These are phyloP conservation scores for Cheirogaleus medius DNA, from an alignment of 2,113 vertebrate species.

Conservation along the genomic window DNA sequence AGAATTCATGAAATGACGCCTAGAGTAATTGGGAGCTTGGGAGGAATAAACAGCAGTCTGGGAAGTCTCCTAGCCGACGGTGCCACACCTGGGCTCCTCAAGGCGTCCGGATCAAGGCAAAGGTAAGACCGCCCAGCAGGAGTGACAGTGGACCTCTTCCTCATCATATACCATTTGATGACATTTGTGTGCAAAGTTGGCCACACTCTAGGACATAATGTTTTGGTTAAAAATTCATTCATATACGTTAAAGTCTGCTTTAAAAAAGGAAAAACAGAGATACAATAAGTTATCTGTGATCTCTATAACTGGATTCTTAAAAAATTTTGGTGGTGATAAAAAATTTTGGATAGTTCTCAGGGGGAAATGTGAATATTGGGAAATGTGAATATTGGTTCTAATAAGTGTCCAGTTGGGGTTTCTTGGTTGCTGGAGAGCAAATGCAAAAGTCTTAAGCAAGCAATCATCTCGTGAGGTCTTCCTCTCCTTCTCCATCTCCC, in stretches of 20 bases:
- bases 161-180: background rate
- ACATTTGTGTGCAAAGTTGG: background rate
- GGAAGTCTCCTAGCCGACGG: rapidly evolving
- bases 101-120: background rate
- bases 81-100: background rate
- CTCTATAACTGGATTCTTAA: background rate
- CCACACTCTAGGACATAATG: background rate
- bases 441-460: background rate
- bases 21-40: no score
- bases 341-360: background rate
- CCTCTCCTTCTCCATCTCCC: no score
- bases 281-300: background rate
- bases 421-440: background rate
- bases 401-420: background rate
- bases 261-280: background rate
- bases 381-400: background rate
- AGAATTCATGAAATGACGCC: background rate
- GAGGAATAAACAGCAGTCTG: background rate
- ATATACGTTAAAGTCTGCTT: background rate
- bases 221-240: background rate
- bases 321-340: no score
- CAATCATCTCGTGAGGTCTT: background rate
- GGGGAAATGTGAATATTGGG: no score
- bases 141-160: background rate
- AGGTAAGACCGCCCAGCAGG: background rate